Conservation (phyloP, 2,113 vertebrate species). For the Argyrosomus japonicus region DNA sequence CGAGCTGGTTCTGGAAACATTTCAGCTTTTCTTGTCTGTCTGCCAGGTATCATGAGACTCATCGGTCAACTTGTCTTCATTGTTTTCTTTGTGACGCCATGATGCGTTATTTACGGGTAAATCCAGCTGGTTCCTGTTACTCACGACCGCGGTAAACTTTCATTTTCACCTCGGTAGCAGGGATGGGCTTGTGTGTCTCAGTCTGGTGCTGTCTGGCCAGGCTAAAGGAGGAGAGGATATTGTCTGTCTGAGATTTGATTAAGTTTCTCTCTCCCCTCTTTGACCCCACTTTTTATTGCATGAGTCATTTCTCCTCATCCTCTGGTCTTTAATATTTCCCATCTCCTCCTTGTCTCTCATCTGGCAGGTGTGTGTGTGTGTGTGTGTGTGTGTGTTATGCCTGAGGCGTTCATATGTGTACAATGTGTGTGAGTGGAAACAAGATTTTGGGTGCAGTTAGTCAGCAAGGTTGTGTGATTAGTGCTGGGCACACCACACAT, state of each 20-base stretch:
- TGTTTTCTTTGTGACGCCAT: neutral
- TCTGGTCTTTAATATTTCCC: neutral
- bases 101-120: fast-evolving
- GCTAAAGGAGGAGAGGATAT: constrained; percentile 24
- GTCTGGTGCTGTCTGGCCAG: neutral
- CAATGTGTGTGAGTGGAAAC: neutral
- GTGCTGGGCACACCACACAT: constrained; percentile 72
- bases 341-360: neutral
- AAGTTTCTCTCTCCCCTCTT: neutral
- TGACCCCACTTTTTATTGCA: constrained; percentile 1
- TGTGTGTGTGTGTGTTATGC: neutral
- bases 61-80: neutral
- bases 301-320: neutral
- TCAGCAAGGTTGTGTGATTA: constrained; percentile 61
- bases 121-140: constrained; percentile 10
- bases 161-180: neutral
- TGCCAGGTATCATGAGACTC: neutral
- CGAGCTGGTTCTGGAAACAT: constrained; percentile 7
- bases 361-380: neutral
- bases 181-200: neutral
- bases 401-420: neutral
- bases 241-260: constrained; percentile 31
- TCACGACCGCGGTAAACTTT: neutral
- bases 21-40: neutral
- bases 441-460: constrained; percentile 13